A percentile compares a stretch with the other conserved stretches of the same genome.
These are phyloP conservation scores for Kuschelorhynchus macadamiae DNA, from an alignment of 2,888 invertebrate species.

Conservation along the genomic window DNA sequence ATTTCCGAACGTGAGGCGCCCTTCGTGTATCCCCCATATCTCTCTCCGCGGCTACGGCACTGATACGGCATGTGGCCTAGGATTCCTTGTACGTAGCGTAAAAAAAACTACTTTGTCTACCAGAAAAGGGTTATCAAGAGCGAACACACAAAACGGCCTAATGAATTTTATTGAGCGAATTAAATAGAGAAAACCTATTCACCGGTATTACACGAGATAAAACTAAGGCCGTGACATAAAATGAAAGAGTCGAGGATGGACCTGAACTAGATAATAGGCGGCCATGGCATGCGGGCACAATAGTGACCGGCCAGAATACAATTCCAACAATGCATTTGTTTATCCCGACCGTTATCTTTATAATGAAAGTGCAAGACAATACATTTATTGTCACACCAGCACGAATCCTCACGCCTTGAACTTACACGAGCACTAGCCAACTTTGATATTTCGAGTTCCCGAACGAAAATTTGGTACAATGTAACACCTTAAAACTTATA, in stretches of 20 bases:
- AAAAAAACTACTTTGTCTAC: too few relatives aligned
- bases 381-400: slow-evolving; percentile 47
- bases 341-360: slow-evolving; percentile 49
- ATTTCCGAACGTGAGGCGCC: too few relatives aligned
- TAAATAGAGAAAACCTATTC: slow-evolving; percentile 44
- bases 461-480: too few relatives aligned
- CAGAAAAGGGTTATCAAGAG: slow-evolving; percentile 21
- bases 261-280: slow-evolving; percentile 48
- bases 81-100: too few relatives aligned
- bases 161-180: slow-evolving; percentile 38
- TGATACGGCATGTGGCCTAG: too few relatives aligned
- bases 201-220: slow-evolving; percentile 41
- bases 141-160: slow-evolving; percentile 14
- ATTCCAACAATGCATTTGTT: slow-evolving; percentile 59
- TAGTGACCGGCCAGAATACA: slow-evolving; percentile 58
- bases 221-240: slow-evolving; percentile 49
- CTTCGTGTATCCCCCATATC: too few relatives aligned
- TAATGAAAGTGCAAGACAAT: slow-evolving; percentile 52
- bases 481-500: too few relatives aligned
- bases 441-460: neutral
- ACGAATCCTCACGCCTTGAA: slow-evolving; percentile 42
- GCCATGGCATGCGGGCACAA: slow-evolving; percentile 49
- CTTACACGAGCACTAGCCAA: neutral
- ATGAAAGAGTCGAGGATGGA: slow-evolving; percentile 48
- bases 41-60: too few relatives aligned